Evolutionary conservation across 2,797 vertebrate genomes (phyloP), one percentile per base, ranked within the genome.

Genomic region (Tokudaia muenninki): DNA sequence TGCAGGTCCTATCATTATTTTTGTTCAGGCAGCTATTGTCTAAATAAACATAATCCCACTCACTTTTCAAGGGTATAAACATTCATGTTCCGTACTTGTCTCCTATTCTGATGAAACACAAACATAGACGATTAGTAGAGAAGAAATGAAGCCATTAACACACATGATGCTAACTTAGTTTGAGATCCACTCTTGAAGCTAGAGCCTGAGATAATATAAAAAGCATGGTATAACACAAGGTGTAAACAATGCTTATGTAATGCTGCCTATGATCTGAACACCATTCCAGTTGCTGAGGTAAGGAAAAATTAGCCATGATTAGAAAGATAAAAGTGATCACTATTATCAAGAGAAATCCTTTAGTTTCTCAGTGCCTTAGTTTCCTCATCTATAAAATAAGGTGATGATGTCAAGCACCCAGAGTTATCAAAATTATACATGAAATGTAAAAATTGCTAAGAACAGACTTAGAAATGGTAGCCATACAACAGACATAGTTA

Each of bases 361-460:
- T 87, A 86, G 3, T 3, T 16, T 92, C 34, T 67, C 24, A 61
- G 17, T 63, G 0, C 44, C 21, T 89, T 74, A 41, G 44, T 67
- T 94, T 82, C 26, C 70, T 87, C 55, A 67, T 93, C 59, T 94
- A 13, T 81, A 88, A 96, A 79, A 82, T 34, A 12, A 19, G 17
- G 16, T 44, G 37, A 88, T 81, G 14, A 83, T 31, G 47, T 0
- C 11, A 61, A 47, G 13, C 10, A n/a, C 10, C 16, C 8, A 44
- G 24, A 77, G 17, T 72, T 81, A 21, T 79, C 55, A 88, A 72
- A 84, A 96, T 95, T 91, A 78, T 6, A 96, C 22, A 83, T 75
- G 52, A 72, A 6, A 19, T 37, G 34, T 59, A 7, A 83, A 92
- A 90, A 91, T 67, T 59, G 8, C 14, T 65, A 70, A n/a, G 57